phyloP scores from a whole-genome alignment of 2,113 vertebrate genomes.

The Ictalurus punctatus region DNA sequence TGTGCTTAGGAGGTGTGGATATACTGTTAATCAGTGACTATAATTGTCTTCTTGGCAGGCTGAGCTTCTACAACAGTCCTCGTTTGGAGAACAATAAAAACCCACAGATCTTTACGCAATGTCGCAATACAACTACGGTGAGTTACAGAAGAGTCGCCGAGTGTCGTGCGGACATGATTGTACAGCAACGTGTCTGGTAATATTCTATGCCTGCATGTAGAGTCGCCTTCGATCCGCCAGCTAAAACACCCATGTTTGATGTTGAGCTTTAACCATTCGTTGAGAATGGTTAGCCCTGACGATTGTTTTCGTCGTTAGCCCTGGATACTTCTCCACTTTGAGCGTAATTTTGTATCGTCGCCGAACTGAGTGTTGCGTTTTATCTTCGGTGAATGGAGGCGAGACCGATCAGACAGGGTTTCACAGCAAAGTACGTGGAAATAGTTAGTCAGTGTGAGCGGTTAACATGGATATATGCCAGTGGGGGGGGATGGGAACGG shows the following conservation, averaged over 20 bases:
- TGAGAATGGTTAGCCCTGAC: too few species aligned
- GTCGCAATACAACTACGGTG: not conserved
- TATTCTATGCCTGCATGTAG: not conserved
- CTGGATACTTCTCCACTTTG: too few species aligned
- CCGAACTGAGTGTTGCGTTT: too few species aligned
- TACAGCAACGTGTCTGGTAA: not conserved
- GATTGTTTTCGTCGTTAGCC: too few species aligned
- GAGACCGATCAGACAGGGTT: too few species aligned
- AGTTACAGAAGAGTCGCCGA: not conserved
- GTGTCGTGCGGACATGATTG: not conserved
- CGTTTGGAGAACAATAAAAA: not conserved
- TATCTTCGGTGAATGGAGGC: too few species aligned
- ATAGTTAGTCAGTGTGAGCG: too few species aligned
- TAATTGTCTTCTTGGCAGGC: not conserved
- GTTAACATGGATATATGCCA: too few species aligned
- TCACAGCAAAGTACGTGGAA: too few species aligned
- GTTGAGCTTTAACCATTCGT: not conserved
- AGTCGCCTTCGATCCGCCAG: not conserved
- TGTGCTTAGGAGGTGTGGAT: not conserved
- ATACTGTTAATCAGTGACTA: slow-evolving; percentile 18
- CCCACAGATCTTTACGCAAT: not conserved
- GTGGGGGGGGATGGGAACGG: too few species aligned
- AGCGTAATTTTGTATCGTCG: too few species aligned
- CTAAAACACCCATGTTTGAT: not conserved
- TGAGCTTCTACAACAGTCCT: slow-evolving; percentile 11